phyloP scores from a whole-genome alignment of 2,113 vertebrate species.

The Bufo gargarizans region DNA sequence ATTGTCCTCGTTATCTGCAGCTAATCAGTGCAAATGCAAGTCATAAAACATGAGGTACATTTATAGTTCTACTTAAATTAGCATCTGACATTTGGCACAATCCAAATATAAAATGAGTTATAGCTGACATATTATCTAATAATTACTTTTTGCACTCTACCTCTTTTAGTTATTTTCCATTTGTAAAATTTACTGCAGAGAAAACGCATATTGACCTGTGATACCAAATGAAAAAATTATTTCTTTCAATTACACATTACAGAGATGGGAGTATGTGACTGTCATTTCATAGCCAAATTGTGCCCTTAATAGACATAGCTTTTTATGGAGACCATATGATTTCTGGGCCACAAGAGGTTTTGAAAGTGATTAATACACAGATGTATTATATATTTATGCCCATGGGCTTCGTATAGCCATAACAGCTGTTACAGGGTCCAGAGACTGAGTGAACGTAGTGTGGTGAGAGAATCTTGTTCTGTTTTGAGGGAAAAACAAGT shows the following conservation, averaged over 20 bases:
- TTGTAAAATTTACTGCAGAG: constrained; percentile 18
- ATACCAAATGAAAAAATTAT: constrained; percentile 9
- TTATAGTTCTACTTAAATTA: constrained; percentile 40
- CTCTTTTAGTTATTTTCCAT: not conserved
- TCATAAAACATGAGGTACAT: constrained; percentile 34
- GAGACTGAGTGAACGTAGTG: no score
- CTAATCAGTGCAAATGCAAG: constrained; percentile 41
- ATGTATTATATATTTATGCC: no score
- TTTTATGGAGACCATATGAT: not conserved
- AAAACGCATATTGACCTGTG: constrained; percentile 30
- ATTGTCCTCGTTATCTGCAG: constrained; percentile 20
- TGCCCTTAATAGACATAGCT: not conserved
- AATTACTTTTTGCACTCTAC: constrained; percentile 20
- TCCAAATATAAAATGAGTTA: constrained; percentile 42
- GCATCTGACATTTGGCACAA: constrained; percentile 42
- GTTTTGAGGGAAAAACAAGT: no score
- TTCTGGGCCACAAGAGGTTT: not conserved
- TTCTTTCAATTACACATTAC: constrained; percentile 31
- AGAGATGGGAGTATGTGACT: not conserved
- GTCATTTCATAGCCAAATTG: not conserved
- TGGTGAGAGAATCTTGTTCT: no score
- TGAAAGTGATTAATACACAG: not conserved
- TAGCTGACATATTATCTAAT: constrained; percentile 13
- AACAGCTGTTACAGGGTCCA: no score
- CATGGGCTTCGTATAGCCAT: no score